Evolutionary conservation across 2,113 vertebrate genomes (phyloP).

Genomic region (Periophthalmus modestus): DNA sequence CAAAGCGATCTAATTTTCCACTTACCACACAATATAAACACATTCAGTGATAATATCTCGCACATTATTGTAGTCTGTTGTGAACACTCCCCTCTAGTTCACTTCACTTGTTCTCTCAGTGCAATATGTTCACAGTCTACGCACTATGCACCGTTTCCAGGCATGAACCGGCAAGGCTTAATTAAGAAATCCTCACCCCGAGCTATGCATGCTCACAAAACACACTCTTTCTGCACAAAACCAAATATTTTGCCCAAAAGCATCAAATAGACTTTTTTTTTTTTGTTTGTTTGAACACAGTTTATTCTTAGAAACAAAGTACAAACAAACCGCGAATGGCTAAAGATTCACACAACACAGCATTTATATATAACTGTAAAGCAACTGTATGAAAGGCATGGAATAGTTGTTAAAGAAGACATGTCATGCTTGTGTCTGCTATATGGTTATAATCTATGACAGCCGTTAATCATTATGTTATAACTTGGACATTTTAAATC

Average conservation of each 20-base stretch:
- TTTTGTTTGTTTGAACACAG: too few relatives aligned
- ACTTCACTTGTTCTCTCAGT: background rate
- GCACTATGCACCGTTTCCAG: background rate
- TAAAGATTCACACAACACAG: background rate
- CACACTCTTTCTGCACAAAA: background rate
- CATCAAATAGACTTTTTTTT: background rate
- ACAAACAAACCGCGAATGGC: background rate
- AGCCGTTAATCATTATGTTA: too few relatives aligned
- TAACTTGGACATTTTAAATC: too few relatives aligned
- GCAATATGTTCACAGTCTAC: background rate
- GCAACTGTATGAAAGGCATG: background rate
- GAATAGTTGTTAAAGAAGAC: too few relatives aligned
- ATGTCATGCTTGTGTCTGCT: too few relatives aligned
- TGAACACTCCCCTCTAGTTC: background rate
- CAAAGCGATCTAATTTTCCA: background rate
- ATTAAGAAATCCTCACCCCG: slow-evolving; percentile 1
- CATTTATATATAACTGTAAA: background rate
- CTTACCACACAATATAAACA: background rate
- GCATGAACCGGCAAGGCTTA: background rate
- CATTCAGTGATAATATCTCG: background rate
- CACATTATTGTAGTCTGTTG: background rate
- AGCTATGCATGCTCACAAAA: background rate
- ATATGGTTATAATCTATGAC: too few relatives aligned
- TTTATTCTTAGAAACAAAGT: background rate
- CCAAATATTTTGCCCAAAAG: background rate